Base-by-base conservation (phyloP, 2,113 vertebrate species). In the Mesembrinibis cayennensis region DNA sequence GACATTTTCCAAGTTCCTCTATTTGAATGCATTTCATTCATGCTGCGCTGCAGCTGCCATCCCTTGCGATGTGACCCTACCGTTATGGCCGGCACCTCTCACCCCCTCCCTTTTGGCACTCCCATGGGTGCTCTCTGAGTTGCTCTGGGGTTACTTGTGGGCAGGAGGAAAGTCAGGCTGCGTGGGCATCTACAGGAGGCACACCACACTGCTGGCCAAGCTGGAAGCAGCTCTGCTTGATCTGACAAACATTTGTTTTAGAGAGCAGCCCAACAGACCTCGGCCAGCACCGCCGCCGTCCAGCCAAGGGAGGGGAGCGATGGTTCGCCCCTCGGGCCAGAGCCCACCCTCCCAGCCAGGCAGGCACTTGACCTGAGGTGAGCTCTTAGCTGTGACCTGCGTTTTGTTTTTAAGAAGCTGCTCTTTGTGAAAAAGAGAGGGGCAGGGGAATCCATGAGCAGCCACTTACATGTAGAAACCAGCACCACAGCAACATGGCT, bases 1-100 rank as follows among this genome's bases (percentile, higher is more conserved):
- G 88, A 73, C 83, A 84, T 96, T 93, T 94, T 96, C 88, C 90
- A 77, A 56, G 80, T 84, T 92, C 89, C 58, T 93, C 70, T 85
- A 3, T 53, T 70, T 89, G 87, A 96, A 96, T 88, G 71, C 34
- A 50, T 76, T 73, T 91, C 79, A 95, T 93, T 93, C 82, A 89
- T 20, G 26, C 73, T 73, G 32, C 2, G 3, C 44, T 83, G 61
- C 89, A 87, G 92, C 86, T 89, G 74, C 66, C 7, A 2, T 59
- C 50, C 40, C 77, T 50, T 62, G 56, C 2, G 15, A 87, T 2
- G 16, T 47, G 94, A 89, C 80, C 83, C 86, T 55, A 45, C 45
- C 67, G 52, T 74, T 74, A 55, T 1, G 5, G 45, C 34, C 0
- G 0, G 50, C 80, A 65, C 65, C 77, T 83, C 86, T 91, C 67